Evolutionary conservation across 2,888 invertebrate species (phyloP).

Genomic region (Neoitamus cyanurus): DNA sequence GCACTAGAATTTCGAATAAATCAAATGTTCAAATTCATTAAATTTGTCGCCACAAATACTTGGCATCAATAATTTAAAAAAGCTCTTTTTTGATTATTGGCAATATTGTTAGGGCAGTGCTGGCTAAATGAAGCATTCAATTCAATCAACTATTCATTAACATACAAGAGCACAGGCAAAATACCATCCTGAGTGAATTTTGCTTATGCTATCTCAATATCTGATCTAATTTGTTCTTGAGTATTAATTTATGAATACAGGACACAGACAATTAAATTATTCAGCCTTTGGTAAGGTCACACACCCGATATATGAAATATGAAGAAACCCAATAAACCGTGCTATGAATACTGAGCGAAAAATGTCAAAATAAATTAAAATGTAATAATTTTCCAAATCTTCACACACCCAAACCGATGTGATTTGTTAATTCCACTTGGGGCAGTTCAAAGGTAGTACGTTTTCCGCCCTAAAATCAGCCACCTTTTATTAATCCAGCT

Average conservation of each 20-base stretch:
- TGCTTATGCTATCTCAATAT: background rate
- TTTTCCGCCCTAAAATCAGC: background rate
- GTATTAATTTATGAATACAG: background rate
- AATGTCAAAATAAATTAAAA: background rate
- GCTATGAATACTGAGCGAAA: background rate
- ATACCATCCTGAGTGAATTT: background rate
- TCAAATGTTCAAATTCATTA: background rate
- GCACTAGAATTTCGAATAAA: too few relatives aligned
- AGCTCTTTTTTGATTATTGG: background rate
- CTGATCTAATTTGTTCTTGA: background rate
- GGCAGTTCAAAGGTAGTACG: background rate
- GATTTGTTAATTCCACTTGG: background rate
- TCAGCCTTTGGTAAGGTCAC: background rate
- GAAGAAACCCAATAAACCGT: too few relatives aligned
- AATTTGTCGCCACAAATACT: background rate
- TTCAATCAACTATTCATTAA: background rate
- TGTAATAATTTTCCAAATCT: background rate
- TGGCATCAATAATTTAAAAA: background rate
- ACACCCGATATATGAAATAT: too few relatives aligned
- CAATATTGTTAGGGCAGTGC: background rate
- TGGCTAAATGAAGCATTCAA: background rate
- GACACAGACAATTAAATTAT: background rate
- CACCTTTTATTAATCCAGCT: conserved; percentile 29
- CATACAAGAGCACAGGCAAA: background rate
- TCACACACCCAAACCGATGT: background rate